Percentiles rank a stretch among this genome's conserved stretches.
phyloP scores from a whole-genome alignment of 2,888 invertebrate species.

The Paralinhomoeus sp. region DNA sequence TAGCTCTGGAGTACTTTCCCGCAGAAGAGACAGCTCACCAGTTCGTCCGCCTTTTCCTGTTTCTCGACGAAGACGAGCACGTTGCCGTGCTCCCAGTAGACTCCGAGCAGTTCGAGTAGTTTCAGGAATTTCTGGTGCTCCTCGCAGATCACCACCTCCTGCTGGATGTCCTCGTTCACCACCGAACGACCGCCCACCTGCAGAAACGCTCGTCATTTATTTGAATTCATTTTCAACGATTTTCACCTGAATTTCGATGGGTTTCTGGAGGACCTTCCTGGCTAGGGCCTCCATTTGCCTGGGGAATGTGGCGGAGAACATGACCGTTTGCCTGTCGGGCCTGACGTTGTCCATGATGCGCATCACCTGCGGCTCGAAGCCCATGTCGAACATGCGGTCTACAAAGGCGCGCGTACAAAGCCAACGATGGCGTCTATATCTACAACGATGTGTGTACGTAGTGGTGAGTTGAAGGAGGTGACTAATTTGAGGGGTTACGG shows the following conservation, averaged over 20 bases:
- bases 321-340: conserved; percentile 74
- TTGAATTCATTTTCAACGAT: too few relatives aligned
- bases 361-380: conserved; percentile 92
- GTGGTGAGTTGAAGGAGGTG: too few relatives aligned
- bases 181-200: conserved; percentile 64
- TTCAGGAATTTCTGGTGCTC: conserved; percentile 95
- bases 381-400: too few relatives aligned
- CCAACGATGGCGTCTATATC: background rate
- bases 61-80: conserved; percentile 93
- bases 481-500: too few relatives aligned
- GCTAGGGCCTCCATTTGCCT: conserved; percentile 96
- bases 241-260: conserved; percentile 87
- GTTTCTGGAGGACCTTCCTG: conserved; percentile 66
- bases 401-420: too few relatives aligned
- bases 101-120: conserved; percentile 62
- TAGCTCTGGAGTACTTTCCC: too few relatives aligned
- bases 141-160: conserved; percentile 68
- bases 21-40: too few relatives aligned
- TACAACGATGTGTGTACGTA: too few relatives aligned
- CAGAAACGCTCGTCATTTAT: too few relatives aligned
- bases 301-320: conserved; percentile 97
- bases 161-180: conserved; percentile 91
- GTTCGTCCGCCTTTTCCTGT: too few relatives aligned
- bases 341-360: conserved; percentile 78
- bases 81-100: conserved; percentile 40